Base-by-base conservation (phyloP, 2,113 vertebrate species). In the Tenebrosternarchus preto region DNA sequence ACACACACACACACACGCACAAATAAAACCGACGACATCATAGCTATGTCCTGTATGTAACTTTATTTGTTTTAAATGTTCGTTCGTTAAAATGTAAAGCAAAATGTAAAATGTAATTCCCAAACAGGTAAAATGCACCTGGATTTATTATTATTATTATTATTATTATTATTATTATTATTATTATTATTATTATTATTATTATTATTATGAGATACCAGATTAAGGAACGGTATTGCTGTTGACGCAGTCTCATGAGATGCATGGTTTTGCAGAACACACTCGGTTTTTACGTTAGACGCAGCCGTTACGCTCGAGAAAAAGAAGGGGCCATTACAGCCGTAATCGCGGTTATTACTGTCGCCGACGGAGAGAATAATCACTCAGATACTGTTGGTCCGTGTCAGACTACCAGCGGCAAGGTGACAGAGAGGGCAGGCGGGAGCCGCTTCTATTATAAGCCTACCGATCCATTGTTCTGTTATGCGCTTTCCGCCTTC, bases 341-440 rank as follows among this genome's bases (percentile, higher is more conserved):
- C 61, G 36, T 80, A 74, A 80, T 80, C 73, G 67, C 60, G 29
- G 5, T 80, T 80, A 80, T 80, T 80, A 80, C 70, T 57, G 60
- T 53, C 60, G 57, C 78, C 39, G 46, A 66, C n/a, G 12, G 55
- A 11, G 27, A 60, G 60, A 73, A 29, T 24, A 50, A 80, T 80
- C 78, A 74, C 46, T 73, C 70, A 80, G 70, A 60, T 73, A 70
- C 78, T 46, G 59, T 36, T 7, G 16, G 57, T 43, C n/a, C 46
- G 31, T 71, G 74, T 71, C 73, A 63, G 56, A 27, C 20, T 71
- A 66, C 15, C 78, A 66, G 78, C 50, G 19, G 78, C 29, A 74
- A 33, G 67, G 78, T 73, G 70, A 80, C 69, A 36, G 78, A 55
- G 59, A 20, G 60, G 19, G 22, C 53, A 17, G 25, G 56, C 19